Conservation (phyloP, 2,888 invertebrate species). For the Oxystoma pomonae region DNA sequence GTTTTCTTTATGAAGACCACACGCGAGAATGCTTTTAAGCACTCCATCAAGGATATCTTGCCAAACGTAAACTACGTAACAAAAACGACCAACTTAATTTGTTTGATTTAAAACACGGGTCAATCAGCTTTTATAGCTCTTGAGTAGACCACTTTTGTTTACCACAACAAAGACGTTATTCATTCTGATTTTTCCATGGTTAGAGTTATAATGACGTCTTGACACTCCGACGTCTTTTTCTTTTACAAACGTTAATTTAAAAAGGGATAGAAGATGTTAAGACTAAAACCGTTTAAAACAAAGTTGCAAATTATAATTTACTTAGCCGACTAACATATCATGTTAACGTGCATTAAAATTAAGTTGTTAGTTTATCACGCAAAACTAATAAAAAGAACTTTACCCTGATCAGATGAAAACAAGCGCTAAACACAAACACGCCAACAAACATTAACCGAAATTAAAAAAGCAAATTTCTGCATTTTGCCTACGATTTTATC, state of each 20-base stretch:
- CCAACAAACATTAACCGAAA: no score
- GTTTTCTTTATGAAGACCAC: no score
- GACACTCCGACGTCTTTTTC: no score
- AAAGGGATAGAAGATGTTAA: no score
- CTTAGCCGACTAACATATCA: background rate
- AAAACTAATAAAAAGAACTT: conserved; percentile 15
- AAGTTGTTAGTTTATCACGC: conserved; percentile 3
- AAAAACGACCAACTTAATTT: background rate
- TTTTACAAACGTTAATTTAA: no score
- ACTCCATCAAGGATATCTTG: background rate
- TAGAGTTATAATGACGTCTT: no score
- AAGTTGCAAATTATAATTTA: no score
- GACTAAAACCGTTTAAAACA: no score
- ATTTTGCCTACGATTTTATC: no score
- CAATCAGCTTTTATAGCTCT: background rate
- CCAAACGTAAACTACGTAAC: background rate
- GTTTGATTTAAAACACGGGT: background rate
- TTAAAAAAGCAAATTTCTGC: no score
- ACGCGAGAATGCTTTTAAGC: background rate
- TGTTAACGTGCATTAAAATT: background rate
- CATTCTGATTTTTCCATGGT: no score
- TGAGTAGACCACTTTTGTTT: background rate
- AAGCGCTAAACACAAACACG: background rate
- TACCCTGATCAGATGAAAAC: background rate
- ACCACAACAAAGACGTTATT: background rate